phyloP scores from a whole-genome alignment of 2,797 vertebrate genomes.

The Argyrosomus regius region DNA sequence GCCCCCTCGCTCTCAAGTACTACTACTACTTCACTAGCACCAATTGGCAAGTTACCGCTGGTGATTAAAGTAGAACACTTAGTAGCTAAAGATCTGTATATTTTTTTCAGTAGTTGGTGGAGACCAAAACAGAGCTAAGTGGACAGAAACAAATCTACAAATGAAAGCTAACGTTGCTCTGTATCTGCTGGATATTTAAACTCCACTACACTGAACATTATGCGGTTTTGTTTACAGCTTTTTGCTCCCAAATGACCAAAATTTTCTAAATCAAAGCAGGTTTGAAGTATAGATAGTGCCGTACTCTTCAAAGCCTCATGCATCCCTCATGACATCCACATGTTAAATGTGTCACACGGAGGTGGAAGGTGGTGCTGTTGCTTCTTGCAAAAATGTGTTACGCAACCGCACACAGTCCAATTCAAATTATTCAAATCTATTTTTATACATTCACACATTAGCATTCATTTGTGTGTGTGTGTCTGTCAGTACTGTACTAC shows the following conservation, averaged over 20 bases:
- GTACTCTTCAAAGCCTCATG: too few species aligned
- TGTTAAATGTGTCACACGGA: neutral
- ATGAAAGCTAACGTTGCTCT: neutral
- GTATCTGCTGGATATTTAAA: too few species aligned
- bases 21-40: too few species aligned
- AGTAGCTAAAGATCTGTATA: neutral
- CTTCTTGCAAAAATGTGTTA: slow-evolving; percentile 1
- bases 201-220: too few species aligned
- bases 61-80: neutral
- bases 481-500: neutral
- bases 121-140: neutral
- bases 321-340: neutral
- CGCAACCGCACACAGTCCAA: neutral
- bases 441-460: slow-evolving; percentile 13
- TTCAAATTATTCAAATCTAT: slow-evolving; percentile 35
- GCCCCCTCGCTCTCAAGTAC: too few species aligned
- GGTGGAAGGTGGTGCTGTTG: neutral
- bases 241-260: too few species aligned
- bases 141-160: neutral
- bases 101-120: neutral
- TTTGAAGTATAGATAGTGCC: too few species aligned
- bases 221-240: too few species aligned
- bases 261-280: too few species aligned
- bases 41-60: too few species aligned
- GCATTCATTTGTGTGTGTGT: neutral